Conservation (phyloP, 2,113 vertebrate species). For the Meles meles region DNA sequence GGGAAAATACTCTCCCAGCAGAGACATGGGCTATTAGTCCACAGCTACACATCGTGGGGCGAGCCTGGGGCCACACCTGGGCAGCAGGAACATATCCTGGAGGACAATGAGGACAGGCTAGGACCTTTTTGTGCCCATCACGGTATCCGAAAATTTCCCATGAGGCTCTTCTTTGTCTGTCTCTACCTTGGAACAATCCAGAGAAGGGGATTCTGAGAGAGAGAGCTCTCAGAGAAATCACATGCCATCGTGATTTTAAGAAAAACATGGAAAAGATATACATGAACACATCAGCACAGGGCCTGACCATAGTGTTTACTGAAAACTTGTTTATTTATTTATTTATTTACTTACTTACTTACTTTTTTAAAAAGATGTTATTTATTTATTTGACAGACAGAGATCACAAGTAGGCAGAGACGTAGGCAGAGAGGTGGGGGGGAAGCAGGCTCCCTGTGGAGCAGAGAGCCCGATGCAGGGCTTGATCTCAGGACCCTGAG, state of each 20-base stretch:
- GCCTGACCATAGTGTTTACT: background rate
- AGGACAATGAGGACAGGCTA: background rate
- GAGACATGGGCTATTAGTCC: background rate
- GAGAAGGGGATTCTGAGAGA: background rate
- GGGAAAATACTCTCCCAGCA: background rate
- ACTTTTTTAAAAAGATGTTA: no score
- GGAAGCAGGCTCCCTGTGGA: no score
- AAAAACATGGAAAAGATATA: slow-evolving; percentile 9
- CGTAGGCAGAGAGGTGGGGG: no score
- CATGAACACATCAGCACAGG: background rate
- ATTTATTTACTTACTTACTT: no score
- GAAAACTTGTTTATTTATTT: background rate
- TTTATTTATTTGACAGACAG: no score
- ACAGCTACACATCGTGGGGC: background rate
- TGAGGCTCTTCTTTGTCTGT: background rate
- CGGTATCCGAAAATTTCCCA: background rate
- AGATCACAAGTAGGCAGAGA: no score
- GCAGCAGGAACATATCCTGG: background rate
- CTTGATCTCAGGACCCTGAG: no score
- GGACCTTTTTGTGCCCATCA: background rate
- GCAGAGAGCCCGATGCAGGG: no score
- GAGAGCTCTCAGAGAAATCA: slow-evolving; percentile 4
- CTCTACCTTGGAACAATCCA: background rate
- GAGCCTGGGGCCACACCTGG: background rate
- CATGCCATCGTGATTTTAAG: background rate